Base-by-base conservation (phyloP, 2,888 invertebrate genomes). In the Dastarcus helophoroides region DNA sequence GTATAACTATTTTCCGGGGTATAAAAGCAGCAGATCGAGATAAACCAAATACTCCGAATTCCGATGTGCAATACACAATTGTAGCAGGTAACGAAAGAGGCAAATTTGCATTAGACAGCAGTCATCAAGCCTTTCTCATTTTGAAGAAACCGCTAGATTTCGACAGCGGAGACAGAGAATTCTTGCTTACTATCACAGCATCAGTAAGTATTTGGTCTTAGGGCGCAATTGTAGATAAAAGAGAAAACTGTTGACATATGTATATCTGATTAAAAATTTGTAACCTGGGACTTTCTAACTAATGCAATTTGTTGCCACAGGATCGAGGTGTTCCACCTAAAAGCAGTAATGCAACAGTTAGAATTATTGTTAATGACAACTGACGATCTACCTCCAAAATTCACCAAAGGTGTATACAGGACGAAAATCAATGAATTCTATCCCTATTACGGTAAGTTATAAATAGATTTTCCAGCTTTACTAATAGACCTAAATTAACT, bases 41-140 rank as follows among this genome's bases (percentile, higher is more conserved):
- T 57, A 85, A 85, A 56, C 86, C 86, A 0, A 85, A 86, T 60
- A 88, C 83, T 0, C 85, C 83, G 1, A 88, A 88, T 62, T 86
- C 86, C 0, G 85, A 86, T 45, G 73, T 88, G 13, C 80, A 84
- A 51, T 85, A 84, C 61, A 76, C 77, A 46, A 79, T 88, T 51
- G 66, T 71, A 7, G 69, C 71, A 12, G 81, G 81, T 3, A 79
- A 82, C 49, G 68, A 71, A 26, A 66, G 68, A n/a, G 80, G 79
- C 2, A 79, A 79, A 51, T 89, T 89, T 54, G 70, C 76, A 0
- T 58, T 88, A 27, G 88, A 86, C 53, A 80, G 78, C 56, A 81
- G 80, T 3, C 84, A 85, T 54, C 75, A 78, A 33, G 80, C 85
- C 0, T 67, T 73, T 10, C 60, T 89, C n/a, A 69, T 85, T 26